Conservation (phyloP, 2,113 vertebrate genomes). For the Solea solea region DNA sequence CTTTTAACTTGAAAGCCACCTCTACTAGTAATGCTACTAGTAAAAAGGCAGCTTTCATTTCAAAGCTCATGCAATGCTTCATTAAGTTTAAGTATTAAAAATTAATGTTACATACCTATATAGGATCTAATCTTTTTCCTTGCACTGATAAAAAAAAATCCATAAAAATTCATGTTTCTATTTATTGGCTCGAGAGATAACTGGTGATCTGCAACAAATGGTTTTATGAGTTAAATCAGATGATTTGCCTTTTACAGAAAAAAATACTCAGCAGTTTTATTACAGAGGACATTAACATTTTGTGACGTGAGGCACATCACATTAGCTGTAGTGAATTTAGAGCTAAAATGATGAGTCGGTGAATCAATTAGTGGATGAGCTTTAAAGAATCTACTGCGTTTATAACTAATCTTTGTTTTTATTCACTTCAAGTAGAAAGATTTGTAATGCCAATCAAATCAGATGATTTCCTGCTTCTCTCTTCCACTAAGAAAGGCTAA, state of each 20-base stretch:
- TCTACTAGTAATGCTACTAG: background rate
- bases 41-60: background rate
- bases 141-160: background rate
- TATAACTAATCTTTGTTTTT: no score
- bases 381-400: no score
- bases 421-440: no score
- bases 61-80: slow-evolving; percentile 7
- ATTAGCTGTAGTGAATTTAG: no score
- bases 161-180: background rate
- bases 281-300: no score
- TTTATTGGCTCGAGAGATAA: background rate
- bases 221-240: background rate
- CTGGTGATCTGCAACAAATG: background rate
- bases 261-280: slow-evolving; percentile 3
- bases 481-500: no score
- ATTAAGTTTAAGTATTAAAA: background rate
- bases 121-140: background rate
- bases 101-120: background rate
- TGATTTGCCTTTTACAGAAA: background rate
- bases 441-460: no score
- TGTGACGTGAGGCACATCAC: no score
- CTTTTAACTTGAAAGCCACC: slow-evolving; percentile 2
- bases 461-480: no score
- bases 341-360: no score
- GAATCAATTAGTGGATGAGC: no score